phyloP scores from a whole-genome alignment of 2,113 vertebrate species.

The Phalacrocorax aristotelis region DNA sequence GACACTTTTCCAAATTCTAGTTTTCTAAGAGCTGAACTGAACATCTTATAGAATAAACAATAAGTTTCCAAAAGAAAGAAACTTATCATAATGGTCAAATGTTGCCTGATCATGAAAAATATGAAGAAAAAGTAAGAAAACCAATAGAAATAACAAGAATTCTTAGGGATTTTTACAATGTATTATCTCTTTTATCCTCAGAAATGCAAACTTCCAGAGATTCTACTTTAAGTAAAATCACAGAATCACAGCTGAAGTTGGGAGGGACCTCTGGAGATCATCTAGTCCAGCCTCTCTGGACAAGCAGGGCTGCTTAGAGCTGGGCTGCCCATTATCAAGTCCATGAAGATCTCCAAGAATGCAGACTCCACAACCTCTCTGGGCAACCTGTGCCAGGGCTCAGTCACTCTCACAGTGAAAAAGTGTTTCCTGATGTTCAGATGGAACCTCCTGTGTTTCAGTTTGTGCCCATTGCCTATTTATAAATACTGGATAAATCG shows the following conservation, averaged over 20 bases:
- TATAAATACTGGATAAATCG: background rate
- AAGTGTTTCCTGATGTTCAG: background rate
- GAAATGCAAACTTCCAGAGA: background rate
- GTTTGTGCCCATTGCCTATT: background rate
- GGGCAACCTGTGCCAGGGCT: background rate
- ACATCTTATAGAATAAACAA: background rate
- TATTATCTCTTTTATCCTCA: background rate
- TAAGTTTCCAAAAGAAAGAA: background rate
- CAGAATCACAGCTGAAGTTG: background rate
- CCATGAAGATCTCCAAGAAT: background rate
- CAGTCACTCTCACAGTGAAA: background rate
- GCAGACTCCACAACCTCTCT: background rate
- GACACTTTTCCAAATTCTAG: background rate
- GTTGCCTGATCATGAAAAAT: background rate
- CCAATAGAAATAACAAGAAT: background rate
- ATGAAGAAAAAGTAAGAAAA: background rate
- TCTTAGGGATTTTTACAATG: background rate
- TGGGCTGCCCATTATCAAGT: rapidly evolving
- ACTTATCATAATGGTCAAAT: background rate
- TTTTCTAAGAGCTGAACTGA: background rate
- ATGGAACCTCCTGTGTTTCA: background rate
- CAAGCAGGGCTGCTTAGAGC: background rate
- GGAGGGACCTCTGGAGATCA: background rate
- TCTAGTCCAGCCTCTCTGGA: background rate
- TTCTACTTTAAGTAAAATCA: background rate